Evolutionary conservation across 2,797 vertebrate species (phyloP).

Genomic region (Lycodopsis pacificus): DNA sequence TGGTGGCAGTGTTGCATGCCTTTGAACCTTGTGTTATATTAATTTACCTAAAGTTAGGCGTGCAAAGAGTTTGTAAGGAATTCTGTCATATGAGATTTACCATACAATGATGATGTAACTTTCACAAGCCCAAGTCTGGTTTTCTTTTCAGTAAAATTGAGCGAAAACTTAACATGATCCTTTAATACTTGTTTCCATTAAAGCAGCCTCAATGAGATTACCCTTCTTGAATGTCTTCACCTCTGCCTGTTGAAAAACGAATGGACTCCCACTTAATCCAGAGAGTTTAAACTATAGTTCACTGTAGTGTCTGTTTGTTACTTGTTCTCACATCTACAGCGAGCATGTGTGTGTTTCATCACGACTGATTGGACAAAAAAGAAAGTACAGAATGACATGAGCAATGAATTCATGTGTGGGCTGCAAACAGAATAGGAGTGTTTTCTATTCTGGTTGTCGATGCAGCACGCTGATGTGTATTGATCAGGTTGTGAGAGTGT

Average conservation of each 20-base stretch:
- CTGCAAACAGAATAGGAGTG: constrained; percentile 60
- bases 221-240: not conserved
- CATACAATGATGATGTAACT: not conserved
- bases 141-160: not conserved
- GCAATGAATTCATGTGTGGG: constrained; percentile 53
- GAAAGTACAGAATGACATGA: constrained; percentile 46
- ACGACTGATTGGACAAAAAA: constrained; percentile 39
- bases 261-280: not conserved
- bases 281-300: not conserved
- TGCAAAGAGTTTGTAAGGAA: not conserved
- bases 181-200: not conserved
- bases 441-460: constrained; percentile 58
- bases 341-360: not conserved
- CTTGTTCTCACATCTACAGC: not conserved
- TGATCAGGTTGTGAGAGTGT: constrained; percentile 60
- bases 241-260: not conserved
- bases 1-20: constrained; percentile 66
- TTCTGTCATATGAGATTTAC: not conserved
- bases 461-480: constrained; percentile 53
- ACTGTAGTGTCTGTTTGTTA: not conserved
- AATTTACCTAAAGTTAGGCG: constrained; percentile 7
- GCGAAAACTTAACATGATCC: not conserved
- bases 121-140: not conserved
- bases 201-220: not conserved
- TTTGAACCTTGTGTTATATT: not conserved